These are phyloP conservation scores for Todus mexicanus DNA, from an alignment of 2,797 vertebrate genomes.

Conservation along the genomic window DNA sequence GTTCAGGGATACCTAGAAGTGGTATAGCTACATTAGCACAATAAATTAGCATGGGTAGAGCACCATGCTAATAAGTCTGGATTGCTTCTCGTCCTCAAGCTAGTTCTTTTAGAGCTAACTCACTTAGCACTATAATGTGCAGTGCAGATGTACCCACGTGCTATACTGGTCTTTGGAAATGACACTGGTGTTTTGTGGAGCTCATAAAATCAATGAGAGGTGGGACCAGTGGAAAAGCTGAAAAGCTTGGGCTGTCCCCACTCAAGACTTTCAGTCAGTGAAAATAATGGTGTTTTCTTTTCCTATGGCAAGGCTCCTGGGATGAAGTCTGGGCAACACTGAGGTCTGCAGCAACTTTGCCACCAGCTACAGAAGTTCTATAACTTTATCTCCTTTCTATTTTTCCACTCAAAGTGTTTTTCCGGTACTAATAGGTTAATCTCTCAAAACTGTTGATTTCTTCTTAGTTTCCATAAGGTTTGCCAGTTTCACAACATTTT, in stretches of 20 bases:
- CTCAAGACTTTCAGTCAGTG: neutral
- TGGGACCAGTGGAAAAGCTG: neutral
- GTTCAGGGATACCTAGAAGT: conserved; percentile 19
- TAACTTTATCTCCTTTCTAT: neutral
- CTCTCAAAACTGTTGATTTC: conserved; percentile 7
- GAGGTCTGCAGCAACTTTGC: neutral
- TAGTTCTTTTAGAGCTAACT: conserved; percentile 29
- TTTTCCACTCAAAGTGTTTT: neutral
- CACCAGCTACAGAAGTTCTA: neutral
- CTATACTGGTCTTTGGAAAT: neutral
- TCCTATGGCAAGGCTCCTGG: neutral
- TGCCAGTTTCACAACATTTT: neutral
- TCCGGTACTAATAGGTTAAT: neutral
- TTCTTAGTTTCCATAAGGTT: neutral
- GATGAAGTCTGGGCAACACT: neutral
- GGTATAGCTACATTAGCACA: neutral
- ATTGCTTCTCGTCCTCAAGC: conserved; percentile 17
- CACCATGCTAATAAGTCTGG: conserved; percentile 3
- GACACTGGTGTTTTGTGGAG: neutral
- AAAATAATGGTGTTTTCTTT: neutral
- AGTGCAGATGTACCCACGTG: neutral
- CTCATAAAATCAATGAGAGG: neutral
- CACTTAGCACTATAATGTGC: neutral
- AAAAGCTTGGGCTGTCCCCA: neutral
- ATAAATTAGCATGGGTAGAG: conserved; percentile 30